Conservation (phyloP, 1,140 invertebrate genomes). For the Drosophila dunni region DNA sequence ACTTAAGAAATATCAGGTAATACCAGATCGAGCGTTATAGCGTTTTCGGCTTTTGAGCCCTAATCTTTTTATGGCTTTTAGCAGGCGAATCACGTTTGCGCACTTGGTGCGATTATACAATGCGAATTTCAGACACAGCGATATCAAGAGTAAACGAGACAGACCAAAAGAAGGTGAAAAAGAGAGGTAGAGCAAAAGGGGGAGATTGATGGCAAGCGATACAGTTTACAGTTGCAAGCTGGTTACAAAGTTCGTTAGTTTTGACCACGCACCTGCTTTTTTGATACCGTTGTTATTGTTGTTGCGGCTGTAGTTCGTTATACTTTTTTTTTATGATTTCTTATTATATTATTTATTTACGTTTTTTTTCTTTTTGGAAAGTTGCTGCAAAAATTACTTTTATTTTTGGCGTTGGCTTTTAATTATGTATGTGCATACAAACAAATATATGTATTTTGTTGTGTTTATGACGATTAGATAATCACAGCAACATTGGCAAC, state of each 20-base stretch:
- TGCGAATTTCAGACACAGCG: constrained; percentile 47
- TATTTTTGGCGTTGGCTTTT: constrained; percentile 47
- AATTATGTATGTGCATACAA: constrained; percentile 42
- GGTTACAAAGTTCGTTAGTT: constrained; percentile 44
- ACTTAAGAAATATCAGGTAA: constrained; percentile 20
- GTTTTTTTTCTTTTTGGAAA: constrained; percentile 43
- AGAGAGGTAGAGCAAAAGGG: neutral
- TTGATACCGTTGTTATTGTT: neutral
- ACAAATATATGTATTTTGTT: constrained; percentile 30
- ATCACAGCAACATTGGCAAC: constrained; percentile 64
- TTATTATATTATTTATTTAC: constrained; percentile 29
- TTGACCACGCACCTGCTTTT: constrained; percentile 44
- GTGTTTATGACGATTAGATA: constrained; percentile 71
- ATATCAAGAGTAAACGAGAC: neutral
- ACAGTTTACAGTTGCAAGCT: constrained; percentile 14
- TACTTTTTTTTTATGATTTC: constrained; percentile 32
- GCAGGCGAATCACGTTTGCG: constrained; percentile 63
- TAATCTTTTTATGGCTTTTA: constrained; percentile 22
- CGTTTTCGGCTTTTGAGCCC: constrained; percentile 19
- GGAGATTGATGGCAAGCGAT: neutral
- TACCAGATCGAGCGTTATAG: constrained; percentile 10
- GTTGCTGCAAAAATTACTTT: constrained; percentile 45
- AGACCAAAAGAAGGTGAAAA: neutral
- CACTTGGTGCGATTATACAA: constrained; percentile 71
- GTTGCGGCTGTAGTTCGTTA: constrained; percentile 27